These are phyloP conservation scores for Zoroaster sp. DNA, from an alignment of 53 echinoderm and acorn worm species.

Conservation along the genomic window DNA sequence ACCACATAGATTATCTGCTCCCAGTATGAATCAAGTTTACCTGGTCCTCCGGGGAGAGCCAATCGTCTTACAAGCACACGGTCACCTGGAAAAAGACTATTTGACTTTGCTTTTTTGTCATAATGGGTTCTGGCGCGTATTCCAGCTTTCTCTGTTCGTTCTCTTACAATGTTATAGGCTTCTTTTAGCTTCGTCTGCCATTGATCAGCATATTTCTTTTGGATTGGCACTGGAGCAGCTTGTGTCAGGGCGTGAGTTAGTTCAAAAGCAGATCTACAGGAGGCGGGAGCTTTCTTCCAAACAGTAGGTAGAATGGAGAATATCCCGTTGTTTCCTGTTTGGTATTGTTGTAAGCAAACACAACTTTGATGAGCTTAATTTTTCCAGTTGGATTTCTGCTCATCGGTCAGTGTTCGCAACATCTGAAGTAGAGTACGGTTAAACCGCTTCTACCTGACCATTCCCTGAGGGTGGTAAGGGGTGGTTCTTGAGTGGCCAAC, in stretches of 20 bases:
- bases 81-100: background rate
- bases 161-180: background rate
- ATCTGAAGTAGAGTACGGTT: slow-evolving; percentile 47
- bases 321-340: slow-evolving; percentile 21
- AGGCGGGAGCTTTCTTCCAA: slow-evolving; percentile 17
- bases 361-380: slow-evolving; percentile 26
- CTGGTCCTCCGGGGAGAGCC: background rate
- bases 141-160: background rate
- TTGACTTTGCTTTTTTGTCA: background rate
- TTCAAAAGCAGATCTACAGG: slow-evolving; percentile 24
- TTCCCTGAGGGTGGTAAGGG: slow-evolving; percentile 52
- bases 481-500: slow-evolving; percentile 24
- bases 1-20: background rate
- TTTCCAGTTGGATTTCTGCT: slow-evolving; percentile 24
- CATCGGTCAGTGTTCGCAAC: slow-evolving; percentile 23
- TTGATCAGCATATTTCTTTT: background rate
- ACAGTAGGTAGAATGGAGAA: slow-evolving; percentile 37
- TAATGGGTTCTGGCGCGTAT: background rate
- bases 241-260: background rate
- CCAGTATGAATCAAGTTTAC: background rate
- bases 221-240: background rate
- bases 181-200: background rate
- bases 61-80: background rate
- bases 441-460: slow-evolving; percentile 7
- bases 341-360: slow-evolving; percentile 45